phyloP scores from a whole-genome alignment of 2,113 vertebrate species.

The Gavialis gangeticus region DNA sequence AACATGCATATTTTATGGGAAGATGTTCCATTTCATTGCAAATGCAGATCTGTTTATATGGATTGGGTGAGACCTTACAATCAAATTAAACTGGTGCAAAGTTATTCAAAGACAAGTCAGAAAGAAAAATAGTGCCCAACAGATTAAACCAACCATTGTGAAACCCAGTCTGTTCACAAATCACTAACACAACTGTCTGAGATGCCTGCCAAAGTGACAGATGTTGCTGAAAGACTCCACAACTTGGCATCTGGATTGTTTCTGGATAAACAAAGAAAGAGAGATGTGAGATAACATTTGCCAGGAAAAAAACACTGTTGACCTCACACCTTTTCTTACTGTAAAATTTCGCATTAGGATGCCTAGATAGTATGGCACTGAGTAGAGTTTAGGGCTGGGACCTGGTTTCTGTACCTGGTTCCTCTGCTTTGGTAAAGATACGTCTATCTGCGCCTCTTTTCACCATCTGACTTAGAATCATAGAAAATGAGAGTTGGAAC shows the following conservation, averaged over 20 bases:
- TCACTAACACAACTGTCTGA: neutral
- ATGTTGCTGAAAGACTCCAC: neutral
- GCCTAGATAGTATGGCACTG: rapidly evolving
- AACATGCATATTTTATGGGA: neutral
- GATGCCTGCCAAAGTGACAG: constrained; percentile 35
- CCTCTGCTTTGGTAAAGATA: too few species aligned
- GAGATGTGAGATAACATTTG: rapidly evolving
- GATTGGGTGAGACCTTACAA: neutral
- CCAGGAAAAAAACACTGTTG: neutral
- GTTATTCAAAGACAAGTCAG: neutral
- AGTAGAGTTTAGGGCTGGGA: neutral
- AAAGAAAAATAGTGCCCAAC: neutral
- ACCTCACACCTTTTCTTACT: rapidly evolving
- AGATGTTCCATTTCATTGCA: rapidly evolving
- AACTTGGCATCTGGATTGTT: neutral
- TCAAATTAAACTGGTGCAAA: neutral
- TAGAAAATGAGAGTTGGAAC: too few species aligned
- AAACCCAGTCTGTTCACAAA: neutral
- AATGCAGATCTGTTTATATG: neutral
- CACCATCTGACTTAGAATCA: too few species aligned
- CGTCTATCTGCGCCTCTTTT: too few species aligned
- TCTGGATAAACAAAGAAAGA: neutral
- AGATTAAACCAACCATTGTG: neutral
- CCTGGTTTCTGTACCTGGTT: too few species aligned
- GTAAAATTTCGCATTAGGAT: neutral